These are phyloP conservation scores for Fulmarus glacialis DNA, from an alignment of 2,113 vertebrate genomes.

Conservation along the genomic window DNA sequence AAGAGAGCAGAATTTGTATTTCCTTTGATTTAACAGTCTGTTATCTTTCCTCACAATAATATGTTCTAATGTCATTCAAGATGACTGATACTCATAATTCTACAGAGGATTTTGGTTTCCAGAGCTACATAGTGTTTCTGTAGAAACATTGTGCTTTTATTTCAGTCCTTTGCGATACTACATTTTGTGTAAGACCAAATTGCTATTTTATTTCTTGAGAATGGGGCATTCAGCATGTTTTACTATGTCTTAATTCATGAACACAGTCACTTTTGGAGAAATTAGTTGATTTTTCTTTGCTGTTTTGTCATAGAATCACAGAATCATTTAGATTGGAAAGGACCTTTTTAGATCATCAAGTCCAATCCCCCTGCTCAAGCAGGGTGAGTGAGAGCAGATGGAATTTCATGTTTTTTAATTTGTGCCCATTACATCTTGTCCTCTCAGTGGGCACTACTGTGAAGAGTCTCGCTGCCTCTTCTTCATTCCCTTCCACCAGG, in stretches of 20 bases:
- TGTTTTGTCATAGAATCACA: neutral
- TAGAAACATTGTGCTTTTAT: neutral
- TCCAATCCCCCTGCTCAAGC: neutral
- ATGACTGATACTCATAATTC: neutral
- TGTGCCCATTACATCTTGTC: neutral
- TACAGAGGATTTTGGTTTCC: constrained; percentile 18
- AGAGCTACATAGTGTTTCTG: constrained; percentile 26
- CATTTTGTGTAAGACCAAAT: neutral
- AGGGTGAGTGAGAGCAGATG: neutral
- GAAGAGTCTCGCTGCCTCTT: neutral
- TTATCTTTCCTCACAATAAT: neutral
- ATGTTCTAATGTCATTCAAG: neutral
- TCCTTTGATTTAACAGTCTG: constrained; percentile 22
- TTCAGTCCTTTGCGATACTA: neutral
- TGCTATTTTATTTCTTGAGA: neutral
- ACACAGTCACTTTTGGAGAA: neutral
- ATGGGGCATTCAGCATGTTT: neutral
- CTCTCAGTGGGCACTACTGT: neutral
- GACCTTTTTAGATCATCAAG: neutral
- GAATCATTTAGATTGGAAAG: neutral
- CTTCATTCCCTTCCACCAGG: neutral
- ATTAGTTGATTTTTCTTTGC: neutral
- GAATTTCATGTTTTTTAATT: neutral
- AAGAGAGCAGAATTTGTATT: neutral
- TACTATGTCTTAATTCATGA: neutral